These are phyloP conservation scores for Oxycera nigricornis DNA, from an alignment of 2,888 invertebrate species.

Conservation along the genomic window DNA sequence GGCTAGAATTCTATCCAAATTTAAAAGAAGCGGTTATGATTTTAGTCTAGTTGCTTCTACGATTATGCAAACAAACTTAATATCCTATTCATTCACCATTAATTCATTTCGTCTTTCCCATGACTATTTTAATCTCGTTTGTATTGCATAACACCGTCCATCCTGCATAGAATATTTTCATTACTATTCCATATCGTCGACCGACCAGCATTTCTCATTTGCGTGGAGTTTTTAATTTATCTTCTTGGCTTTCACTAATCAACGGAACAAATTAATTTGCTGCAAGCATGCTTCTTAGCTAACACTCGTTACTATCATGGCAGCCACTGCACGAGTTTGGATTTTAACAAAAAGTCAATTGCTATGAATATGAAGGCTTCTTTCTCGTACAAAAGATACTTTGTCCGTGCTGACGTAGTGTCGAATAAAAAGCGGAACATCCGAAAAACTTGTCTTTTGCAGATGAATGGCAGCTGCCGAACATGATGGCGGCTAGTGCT, in stretches of 20 bases:
- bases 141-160: too few species aligned
- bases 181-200: too few species aligned
- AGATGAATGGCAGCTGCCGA: slow-evolving; percentile 1
- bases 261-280: neutral
- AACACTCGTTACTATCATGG: neutral
- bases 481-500: neutral
- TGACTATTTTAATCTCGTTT: too few species aligned
- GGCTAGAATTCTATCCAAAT: too few species aligned
- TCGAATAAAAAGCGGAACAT: slow-evolving; percentile 2
- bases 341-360: slow-evolving; percentile 1
- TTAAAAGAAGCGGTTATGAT: too few species aligned
- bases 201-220: too few species aligned
- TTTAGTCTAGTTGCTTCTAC: too few species aligned
- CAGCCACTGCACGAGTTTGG: neutral
- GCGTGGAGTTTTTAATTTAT: too few species aligned
- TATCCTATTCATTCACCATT: too few species aligned
- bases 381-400: neutral
- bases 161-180: too few species aligned
- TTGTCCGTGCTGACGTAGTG: neutral
- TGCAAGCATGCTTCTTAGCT: neutral
- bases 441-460: slow-evolving; percentile 1
- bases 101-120: too few species aligned
- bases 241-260: slow-evolving; percentile 1
- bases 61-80: too few species aligned
- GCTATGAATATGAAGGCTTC: neutral